Base-by-base conservation (phyloP, 2,113 vertebrate species). In the Microcebus tavaratra region DNA sequence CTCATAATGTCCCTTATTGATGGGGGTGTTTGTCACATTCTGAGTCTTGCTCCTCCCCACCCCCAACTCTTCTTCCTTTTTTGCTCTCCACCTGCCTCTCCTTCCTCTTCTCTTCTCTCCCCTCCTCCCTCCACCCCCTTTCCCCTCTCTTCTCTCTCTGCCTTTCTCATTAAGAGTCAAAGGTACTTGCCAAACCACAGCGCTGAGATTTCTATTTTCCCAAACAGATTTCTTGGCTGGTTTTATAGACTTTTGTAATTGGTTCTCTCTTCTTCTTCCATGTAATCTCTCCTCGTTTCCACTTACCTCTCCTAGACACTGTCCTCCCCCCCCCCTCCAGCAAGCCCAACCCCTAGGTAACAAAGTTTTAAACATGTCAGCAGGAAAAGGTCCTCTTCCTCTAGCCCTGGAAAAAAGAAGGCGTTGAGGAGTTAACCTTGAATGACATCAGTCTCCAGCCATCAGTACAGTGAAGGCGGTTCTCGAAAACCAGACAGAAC, bases 131-230 rank as follows among this genome's bases (percentile, higher is more conserved):
- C 45, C 29, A 48, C 20, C 17, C 27, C 42, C 39, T 21, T 45
- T 15, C 34, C 84, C 88, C 36, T 81, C 59, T 84, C 65, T 88
- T 81, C 48, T 94, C 84, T 91, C 84, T 93, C 85, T 96, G 95
- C 34, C 89, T 94, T 97, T 95, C 89, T 96, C 96, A 94, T 97
- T 90, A 92, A 20, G 20, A 63, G 36, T 81, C 65, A 25, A 67
- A 21, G n/a, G 72, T 81, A 34, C 48, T 94, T 96, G 94, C 96
- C 94, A 97, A 96, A 94, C 97, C 86, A 89, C 95, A 98, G 93
- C 55, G 50, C 89, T 97, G 90, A 72, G 65, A 94, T 96, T 97
- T 96, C 91, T 93, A 10, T 92, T 96, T 97, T 96, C 80, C 91
- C 78, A 81, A 91, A 91, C 68, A 94, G 86, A 94, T 97, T 85